Evolutionary conservation across 2,113 vertebrate genomes (phyloP).

Genomic region (Crotalus helleri): DNA sequence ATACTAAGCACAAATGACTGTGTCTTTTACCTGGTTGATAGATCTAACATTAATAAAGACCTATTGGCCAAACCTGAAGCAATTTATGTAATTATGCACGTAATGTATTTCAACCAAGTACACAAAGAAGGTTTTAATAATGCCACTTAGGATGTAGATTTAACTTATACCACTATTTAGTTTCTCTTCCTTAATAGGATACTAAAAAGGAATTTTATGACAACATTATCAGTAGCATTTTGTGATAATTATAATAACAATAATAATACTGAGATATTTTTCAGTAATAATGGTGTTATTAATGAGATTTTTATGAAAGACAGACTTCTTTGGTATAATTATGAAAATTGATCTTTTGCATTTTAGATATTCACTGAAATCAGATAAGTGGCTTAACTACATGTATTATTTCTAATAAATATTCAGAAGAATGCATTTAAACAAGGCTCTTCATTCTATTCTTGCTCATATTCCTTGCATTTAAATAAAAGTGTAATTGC

Average conservation of each 20-base stretch:
- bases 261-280: conserved; percentile 81
- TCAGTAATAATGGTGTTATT: conserved; percentile 84
- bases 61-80: conserved; percentile 68
- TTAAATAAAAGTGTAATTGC: conserved; percentile 89
- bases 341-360: conserved; percentile 88
- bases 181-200: conserved; percentile 76
- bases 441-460: conserved; percentile 83
- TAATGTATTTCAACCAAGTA: conserved; percentile 74
- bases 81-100: conserved; percentile 71
- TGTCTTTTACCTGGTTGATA: conserved; percentile 23
- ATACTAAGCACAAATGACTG: not conserved
- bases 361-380: conserved; percentile 85
- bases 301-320: conserved; percentile 87
- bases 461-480: conserved; percentile 82
- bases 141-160: conserved; percentile 73
- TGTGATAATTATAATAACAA: conserved; percentile 87
- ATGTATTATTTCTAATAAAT: conserved; percentile 92
- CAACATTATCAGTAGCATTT: conserved; percentile 81
- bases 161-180: conserved; percentile 79
- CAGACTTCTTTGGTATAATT: conserved; percentile 84
- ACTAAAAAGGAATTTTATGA: conserved; percentile 80
- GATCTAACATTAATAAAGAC: conserved; percentile 28
- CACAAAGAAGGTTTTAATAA: conserved; percentile 70
- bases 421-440: conserved; percentile 88
- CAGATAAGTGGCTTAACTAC: conserved; percentile 87